Evolutionary conservation across 2,888 invertebrate species (phyloP).

Genomic region (Subacronicta megacephala): DNA sequence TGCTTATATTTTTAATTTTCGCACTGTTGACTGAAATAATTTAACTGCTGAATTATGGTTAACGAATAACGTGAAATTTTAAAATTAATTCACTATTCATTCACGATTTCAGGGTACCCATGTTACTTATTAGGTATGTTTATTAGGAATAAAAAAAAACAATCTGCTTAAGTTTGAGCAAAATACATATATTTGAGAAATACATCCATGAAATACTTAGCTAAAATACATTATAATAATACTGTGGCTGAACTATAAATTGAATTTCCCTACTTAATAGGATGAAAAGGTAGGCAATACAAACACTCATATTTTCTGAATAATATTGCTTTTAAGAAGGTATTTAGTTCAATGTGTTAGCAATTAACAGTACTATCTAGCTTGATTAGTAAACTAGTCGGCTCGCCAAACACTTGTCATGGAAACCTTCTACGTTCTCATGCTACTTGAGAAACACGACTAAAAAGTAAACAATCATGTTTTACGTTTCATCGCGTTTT

Average conservation of each 20-base stretch:
- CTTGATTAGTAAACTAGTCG: slow-evolving; percentile 54
- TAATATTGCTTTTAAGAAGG: slow-evolving; percentile 39
- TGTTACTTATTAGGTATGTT: too few species aligned
- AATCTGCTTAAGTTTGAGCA: too few species aligned
- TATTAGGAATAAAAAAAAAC: too few species aligned
- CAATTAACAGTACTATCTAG: slow-evolving; percentile 56
- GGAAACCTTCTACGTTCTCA: slow-evolving; percentile 49
- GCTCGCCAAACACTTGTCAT: slow-evolving; percentile 61
- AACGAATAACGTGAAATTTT: too few species aligned
- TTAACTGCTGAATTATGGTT: too few species aligned
- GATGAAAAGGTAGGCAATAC: slow-evolving; percentile 20
- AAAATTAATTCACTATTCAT: too few species aligned
- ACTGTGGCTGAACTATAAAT: slow-evolving; percentile 6
- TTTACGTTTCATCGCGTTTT: slow-evolving; percentile 33
- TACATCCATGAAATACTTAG: too few species aligned
- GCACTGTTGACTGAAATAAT: too few species aligned
- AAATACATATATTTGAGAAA: too few species aligned
- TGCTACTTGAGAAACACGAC: slow-evolving; percentile 13
- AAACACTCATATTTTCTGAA: slow-evolving; percentile 36
- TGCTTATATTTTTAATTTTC: too few species aligned
- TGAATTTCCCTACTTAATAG: slow-evolving; percentile 22
- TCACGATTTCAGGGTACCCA: too few species aligned
- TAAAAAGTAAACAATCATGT: neutral
- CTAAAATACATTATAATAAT: too few species aligned
- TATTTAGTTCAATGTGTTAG: slow-evolving; percentile 53